A percentile compares a stretch with the other conserved stretches of the same genome.
Conservation (phyloP, 2,113 vertebrate genomes). For the Haemorhous mexicanus region DNA sequence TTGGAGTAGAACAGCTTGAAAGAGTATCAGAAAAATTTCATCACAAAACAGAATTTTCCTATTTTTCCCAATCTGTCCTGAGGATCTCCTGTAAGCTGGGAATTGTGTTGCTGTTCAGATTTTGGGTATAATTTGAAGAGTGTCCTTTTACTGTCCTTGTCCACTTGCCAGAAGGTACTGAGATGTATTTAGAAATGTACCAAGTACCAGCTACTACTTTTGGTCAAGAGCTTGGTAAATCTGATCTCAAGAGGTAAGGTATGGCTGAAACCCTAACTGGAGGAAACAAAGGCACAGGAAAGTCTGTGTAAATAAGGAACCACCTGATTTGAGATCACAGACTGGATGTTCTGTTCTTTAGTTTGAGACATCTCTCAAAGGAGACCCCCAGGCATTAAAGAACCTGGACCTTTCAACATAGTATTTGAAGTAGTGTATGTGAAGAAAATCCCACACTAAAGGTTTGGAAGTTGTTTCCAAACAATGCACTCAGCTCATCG, state of each 20-base stretch:
- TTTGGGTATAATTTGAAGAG: not conserved
- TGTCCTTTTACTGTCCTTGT: not conserved
- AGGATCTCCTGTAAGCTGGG: not conserved
- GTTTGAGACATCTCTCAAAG: not conserved
- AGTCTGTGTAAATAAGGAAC: not conserved
- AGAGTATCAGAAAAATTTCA: not conserved
- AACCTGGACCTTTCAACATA: not conserved
- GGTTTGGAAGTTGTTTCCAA: not conserved
- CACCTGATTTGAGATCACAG: not conserved
- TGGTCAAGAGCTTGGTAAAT: not conserved
- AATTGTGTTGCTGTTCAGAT: not conserved
- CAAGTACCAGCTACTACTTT: not conserved
- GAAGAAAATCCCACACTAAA: not conserved
- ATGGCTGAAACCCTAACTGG: not conserved
- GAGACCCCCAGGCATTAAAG: not conserved
- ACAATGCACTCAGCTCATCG: not conserved
- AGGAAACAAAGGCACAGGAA: not conserved
- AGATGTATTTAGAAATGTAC: not conserved
- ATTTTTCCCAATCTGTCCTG: fast-evolving
- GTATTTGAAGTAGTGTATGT: not conserved
- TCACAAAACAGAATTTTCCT: not conserved
- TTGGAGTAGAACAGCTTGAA: not conserved
- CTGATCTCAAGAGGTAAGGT: not conserved
- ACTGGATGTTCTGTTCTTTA: not conserved
- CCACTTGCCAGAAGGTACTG: not conserved